Evolutionary conservation across 2,888 invertebrate species (phyloP), one percentile per base, ranked within the genome.

Genomic region (Brassicogethes aeneus): DNA sequence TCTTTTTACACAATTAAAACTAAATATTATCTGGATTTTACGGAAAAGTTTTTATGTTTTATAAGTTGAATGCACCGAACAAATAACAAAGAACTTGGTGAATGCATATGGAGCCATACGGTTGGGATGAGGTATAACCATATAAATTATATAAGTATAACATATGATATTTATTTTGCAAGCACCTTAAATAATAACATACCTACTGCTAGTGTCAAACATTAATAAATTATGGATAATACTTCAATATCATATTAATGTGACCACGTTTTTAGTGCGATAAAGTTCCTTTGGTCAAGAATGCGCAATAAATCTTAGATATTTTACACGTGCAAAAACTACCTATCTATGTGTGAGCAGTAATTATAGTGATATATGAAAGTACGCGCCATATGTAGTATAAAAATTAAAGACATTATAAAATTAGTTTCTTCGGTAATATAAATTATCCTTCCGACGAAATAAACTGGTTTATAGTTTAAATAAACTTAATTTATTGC

Each of bases 291-390:
- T 23, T 23, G 23, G 23, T 23, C 10, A 23, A 23, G 23, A 23
- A 23, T 23, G 23, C 10, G 23, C 23, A 5, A 23, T 23, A 23
- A 23, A 23, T 23, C 23, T 23, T 23, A 7, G 23, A 7, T 23
- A 23, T 23, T 23, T 23, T 23, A 23, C 23, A 23, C 23, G 23
- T 23, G 23, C 23, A 23, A 23, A 23, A 23, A 23, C 23, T 23
- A n/a, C n/a, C n/a, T n/a, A 23, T 23, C 23, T 23, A 23, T 23
- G 23, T 23, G 23, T 23, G 23, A 23, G 23, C 23, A 23, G 23
- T 23, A 23, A 23, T 23, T 23, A 23, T 23, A 23, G 23, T 23
- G 23, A 23, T 23, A 23, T 23, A 23, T 23, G 23, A 23, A 23
- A 23, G 23, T 7, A 10, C 23, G 23, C 10, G 23, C 23, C 23